Conservation (phyloP, 2,797 vertebrate genomes). For the Sebastes hubbsi region DNA sequence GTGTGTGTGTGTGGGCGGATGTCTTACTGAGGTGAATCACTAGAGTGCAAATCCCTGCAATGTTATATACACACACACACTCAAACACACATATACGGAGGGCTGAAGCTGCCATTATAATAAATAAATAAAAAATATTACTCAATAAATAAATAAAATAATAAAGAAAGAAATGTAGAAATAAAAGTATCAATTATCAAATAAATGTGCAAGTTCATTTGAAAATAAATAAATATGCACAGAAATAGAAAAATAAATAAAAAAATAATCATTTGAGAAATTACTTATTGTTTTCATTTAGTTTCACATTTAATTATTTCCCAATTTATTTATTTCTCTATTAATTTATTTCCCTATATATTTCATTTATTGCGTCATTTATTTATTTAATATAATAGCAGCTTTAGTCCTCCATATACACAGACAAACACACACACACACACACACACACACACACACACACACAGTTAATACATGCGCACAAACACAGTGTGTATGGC, state of each 20-base stretch:
- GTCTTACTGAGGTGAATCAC: slow-evolving; percentile 65
- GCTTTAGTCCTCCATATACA: not conserved
- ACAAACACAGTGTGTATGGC: slow-evolving; percentile 73
- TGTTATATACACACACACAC: slow-evolving; percentile 39
- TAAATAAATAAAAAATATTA: not conserved
- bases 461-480: slow-evolving; percentile 22
- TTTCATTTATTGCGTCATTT: not conserved
- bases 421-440: too few species aligned
- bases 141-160: not conserved
- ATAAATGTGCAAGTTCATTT: not conserved
- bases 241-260: not conserved
- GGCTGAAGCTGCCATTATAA: not conserved
- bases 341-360: not conserved
- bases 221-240: not conserved
- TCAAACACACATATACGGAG: not conserved
- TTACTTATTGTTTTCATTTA: not conserved
- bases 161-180: not conserved
- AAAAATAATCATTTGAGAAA: not conserved
- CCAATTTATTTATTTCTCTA: not conserved
- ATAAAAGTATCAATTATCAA: not conserved
- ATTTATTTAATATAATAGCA: not conserved
- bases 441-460: not conserved
- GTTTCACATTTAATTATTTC: not conserved
- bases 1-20: slow-evolving; percentile 21
- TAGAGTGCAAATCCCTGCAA: slow-evolving; percentile 75